These are phyloP conservation scores for Sciurus niger DNA, from an alignment of 2,113 vertebrate species.

Conservation along the genomic window DNA sequence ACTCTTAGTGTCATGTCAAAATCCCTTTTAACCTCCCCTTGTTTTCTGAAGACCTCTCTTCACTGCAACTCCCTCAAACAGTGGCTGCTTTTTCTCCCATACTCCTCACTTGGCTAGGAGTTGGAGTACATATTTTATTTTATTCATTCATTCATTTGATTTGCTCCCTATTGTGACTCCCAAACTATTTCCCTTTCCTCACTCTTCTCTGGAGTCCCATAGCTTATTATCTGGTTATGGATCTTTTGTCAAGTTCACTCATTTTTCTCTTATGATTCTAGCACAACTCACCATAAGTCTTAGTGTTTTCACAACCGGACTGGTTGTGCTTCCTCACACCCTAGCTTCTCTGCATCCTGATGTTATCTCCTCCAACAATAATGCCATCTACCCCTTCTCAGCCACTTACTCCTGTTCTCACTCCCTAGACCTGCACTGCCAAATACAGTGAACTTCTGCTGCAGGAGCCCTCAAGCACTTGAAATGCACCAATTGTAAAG, in stretches of 20 bases:
- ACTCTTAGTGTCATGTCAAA: too few relatives aligned
- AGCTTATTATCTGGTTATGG: background rate
- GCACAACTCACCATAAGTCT: background rate
- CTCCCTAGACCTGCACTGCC: background rate
- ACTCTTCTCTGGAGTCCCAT: background rate
- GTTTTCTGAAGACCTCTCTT: too few relatives aligned
- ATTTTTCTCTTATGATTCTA: background rate
- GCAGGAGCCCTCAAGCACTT: background rate
- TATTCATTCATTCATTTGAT: background rate
- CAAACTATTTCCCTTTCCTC: background rate
- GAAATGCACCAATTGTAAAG: background rate
- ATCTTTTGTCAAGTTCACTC: background rate
- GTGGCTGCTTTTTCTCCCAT: too few relatives aligned
- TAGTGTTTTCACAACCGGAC: background rate
- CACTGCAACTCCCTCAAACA: too few relatives aligned
- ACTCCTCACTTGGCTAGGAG: too few relatives aligned
- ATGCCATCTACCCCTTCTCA: background rate
- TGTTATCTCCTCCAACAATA: background rate
- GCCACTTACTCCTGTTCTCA: background rate
- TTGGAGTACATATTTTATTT: too few relatives aligned
- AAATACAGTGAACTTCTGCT: background rate
- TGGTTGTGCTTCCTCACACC: background rate
- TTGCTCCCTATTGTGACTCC: background rate
- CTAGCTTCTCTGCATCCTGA: background rate
- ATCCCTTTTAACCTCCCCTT: too few relatives aligned